A percentile compares a stretch with the other conserved stretches of the same genome.
These are phyloP conservation scores for Gallinago undulata DNA, from an alignment of 2,113 vertebrate genomes.

Conservation along the genomic window DNA sequence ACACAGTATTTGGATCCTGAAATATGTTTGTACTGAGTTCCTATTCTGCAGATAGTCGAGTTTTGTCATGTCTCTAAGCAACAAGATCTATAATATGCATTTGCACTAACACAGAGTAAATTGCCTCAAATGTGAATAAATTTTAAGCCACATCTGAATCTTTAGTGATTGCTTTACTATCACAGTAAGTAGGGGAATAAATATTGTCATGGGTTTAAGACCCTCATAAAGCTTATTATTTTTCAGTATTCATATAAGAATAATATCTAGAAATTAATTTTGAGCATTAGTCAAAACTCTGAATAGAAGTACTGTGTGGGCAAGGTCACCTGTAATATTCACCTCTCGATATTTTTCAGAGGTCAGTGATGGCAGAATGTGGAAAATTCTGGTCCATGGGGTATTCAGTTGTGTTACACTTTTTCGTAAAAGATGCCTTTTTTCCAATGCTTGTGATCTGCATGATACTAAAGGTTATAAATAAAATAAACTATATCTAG, in stretches of 20 bases:
- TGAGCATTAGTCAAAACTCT: too few species aligned
- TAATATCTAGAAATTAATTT: background rate
- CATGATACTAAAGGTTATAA: background rate
- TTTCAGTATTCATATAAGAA: background rate
- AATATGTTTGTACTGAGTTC: background rate
- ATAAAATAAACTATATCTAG: background rate
- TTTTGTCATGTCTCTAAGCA: constrained; percentile 32
- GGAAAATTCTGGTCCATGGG: background rate
- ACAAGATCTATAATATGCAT: constrained; percentile 16
- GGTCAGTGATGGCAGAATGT: background rate
- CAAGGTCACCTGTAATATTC: background rate
- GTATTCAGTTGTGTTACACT: background rate
- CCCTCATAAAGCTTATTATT: background rate
- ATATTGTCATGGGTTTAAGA: background rate
- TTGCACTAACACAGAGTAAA: background rate
- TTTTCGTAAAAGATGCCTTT: background rate
- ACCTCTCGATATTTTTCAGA: background rate
- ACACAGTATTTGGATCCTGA: background rate
- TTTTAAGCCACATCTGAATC: background rate
- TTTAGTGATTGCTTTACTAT: background rate
- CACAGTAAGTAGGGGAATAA: background rate
- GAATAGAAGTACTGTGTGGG: background rate
- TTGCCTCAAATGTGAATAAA: background rate
- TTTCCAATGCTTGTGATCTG: background rate
- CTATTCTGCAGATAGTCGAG: background rate